Evolutionary conservation across 92 coral and sea anemone species (phyloP).

Genomic region (Muricea muricata): DNA sequence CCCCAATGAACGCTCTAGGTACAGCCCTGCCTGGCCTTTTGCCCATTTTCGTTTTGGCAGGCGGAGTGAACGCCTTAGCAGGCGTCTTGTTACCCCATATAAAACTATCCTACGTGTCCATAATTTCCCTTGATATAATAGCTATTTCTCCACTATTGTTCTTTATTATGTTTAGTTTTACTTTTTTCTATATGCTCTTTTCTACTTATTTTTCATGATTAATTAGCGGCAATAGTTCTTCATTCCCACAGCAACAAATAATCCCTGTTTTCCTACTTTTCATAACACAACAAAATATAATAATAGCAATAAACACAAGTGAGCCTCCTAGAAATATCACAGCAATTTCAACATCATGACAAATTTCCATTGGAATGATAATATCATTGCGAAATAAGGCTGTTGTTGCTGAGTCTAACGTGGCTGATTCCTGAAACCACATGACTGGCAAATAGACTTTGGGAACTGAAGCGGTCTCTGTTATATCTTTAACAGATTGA

Average conservation of each 20-base stretch:
- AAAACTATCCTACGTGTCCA: too few relatives aligned
- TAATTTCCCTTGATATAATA: too few relatives aligned
- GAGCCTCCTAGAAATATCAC: constrained; percentile 57
- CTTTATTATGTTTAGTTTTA: too few relatives aligned
- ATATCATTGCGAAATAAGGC: constrained; percentile 54
- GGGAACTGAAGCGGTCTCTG: constrained; percentile 61
- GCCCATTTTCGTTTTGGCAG: too few relatives aligned
- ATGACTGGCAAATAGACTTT: constrained; percentile 76
- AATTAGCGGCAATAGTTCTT: neutral
- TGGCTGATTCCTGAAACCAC: constrained; percentile 73
- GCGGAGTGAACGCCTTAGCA: too few relatives aligned
- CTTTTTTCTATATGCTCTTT: too few relatives aligned
- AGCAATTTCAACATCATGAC: constrained; percentile 51
- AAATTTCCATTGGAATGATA: constrained; percentile 48
- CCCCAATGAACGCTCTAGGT: too few relatives aligned
- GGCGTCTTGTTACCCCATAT: too few relatives aligned
- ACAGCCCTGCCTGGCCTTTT: too few relatives aligned
- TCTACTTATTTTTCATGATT: neutral
- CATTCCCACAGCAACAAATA: constrained; percentile 4
- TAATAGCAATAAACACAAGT: constrained; percentile 5
- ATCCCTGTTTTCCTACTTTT: neutral
- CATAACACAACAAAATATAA: neutral
- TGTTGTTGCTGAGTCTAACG: constrained; percentile 68
- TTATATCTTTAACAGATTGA: constrained; percentile 57
- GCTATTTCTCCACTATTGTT: too few relatives aligned